Evolutionary conservation across 2,888 invertebrate genomes (phyloP).

Genomic region (Drosophila demipolita): DNA sequence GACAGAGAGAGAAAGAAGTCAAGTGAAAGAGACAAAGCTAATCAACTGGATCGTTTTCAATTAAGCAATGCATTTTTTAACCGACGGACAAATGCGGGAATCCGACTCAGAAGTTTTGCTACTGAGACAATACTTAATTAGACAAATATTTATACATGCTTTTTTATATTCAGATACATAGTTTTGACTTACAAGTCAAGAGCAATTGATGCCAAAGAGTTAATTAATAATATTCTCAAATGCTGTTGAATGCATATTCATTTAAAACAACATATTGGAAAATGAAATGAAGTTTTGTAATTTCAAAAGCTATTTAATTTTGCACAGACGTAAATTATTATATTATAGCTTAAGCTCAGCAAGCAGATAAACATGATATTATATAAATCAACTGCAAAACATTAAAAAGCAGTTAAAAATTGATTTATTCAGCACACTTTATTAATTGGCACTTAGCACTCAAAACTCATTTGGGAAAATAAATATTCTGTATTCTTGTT

Average conservation of each 20-base stretch:
- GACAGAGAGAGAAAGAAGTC: neutral
- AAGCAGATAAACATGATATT: neutral
- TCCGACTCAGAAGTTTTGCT: neutral
- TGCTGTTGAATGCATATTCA: neutral
- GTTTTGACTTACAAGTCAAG: neutral
- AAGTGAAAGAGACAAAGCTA: neutral
- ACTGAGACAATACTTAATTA: neutral
- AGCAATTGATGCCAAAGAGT: neutral
- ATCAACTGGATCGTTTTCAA: neutral
- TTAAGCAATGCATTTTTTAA: constrained; percentile 9
- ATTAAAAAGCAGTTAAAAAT: neutral
- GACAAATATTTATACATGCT: neutral
- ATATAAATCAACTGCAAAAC: neutral
- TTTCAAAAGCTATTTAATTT: neutral
- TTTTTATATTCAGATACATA: neutral
- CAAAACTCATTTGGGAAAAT: neutral
- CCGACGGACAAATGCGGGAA: neutral
- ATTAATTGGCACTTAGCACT: neutral
- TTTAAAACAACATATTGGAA: neutral
- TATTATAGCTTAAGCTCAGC: neutral
- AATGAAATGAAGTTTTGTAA: no score
- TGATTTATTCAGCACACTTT: neutral
- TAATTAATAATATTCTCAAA: neutral
- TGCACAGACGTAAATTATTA: neutral
- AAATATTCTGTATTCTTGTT: neutral